Base-by-base conservation (phyloP, 2,888 invertebrate species). In the Frankliniella intonsa region DNA sequence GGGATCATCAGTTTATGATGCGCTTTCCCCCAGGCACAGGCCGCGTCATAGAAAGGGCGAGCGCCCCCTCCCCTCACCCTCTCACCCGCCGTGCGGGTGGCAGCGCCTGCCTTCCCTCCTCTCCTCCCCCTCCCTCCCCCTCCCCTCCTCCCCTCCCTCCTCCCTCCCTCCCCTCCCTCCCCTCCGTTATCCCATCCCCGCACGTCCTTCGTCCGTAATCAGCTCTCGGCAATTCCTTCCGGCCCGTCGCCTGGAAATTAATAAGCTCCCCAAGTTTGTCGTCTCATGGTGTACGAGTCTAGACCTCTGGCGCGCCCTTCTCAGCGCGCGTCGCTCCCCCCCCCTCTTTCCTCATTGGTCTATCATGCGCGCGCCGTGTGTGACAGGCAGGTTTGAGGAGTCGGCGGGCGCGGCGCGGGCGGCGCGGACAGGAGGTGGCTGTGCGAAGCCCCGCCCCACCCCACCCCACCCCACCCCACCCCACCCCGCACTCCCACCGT, bases 241-340 rank as follows among this genome's bases (percentile, higher is more conserved):
- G 69, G 69, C 22, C 69, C 69, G 69, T 76, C 69, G 69, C 69
- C 69, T 76, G 69, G 69, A 76, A 76, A 76, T 76, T 76, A 76
- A 76, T 76, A 76, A 76, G 69, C 69, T 76, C 25, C 38, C 69
- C 69, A 76, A 76, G 22, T 76, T 76, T 76, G 25, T 25, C 69
- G 69, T 76, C 22, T n/a, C 25, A 38, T 38, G 38, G 38, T 38
- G 5, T 38, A 38, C 38, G 38, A 38, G 38, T 38, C 38, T 38
- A 38, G 38, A 38, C 38, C 38, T 38, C 69, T 17, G 55, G 7
- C 62, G 62, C 62, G 19, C 62, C 17, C 55, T 12, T 10, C 8
- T 14, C 62, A 17, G 7, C 62, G 7, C 62, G 14, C 17, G 19
- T 62, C 62, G 8, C 7, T 62, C 62, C 5, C 62, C 14, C 1